These are phyloP conservation scores for Pygocentrus nattereri DNA, from an alignment of 2,797 vertebrate genomes.

Conservation along the genomic window DNA sequence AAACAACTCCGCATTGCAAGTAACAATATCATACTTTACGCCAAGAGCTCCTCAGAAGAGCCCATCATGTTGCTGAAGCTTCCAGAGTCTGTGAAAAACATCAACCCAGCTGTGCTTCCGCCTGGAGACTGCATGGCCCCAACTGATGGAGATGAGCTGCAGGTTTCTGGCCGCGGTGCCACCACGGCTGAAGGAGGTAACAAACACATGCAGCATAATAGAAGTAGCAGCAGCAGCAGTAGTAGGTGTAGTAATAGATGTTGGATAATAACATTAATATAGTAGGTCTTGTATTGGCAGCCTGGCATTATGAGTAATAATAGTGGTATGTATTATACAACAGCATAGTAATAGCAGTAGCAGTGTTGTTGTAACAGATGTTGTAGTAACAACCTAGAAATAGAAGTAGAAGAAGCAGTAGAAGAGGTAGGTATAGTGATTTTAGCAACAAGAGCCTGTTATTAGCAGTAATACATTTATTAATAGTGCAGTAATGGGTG, in stretches of 20 bases:
- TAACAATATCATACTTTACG: not conserved
- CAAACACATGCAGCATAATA: not conserved
- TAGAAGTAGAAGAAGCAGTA: too few species aligned
- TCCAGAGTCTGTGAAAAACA: not conserved
- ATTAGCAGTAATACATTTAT: too few species aligned
- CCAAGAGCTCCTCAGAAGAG: not conserved
- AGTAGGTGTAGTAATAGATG: not conserved
- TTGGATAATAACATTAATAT: too few species aligned
- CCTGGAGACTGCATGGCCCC: not conserved
- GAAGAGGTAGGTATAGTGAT: too few species aligned
- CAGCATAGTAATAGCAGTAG: too few species aligned
- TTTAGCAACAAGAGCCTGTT: too few species aligned
- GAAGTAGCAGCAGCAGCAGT: not conserved
- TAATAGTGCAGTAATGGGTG: too few species aligned
- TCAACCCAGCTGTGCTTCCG: not conserved
- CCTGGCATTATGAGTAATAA: too few species aligned
- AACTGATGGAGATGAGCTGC: not conserved
- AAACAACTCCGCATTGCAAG: not conserved
- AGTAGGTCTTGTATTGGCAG: too few species aligned
- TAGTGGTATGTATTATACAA: too few species aligned
- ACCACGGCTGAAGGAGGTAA: slow-evolving; percentile 9
- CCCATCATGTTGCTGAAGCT: slow-evolving; percentile 13
- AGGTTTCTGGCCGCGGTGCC: not conserved
- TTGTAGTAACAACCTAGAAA: too few species aligned
- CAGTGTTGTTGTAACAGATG: too few species aligned